Base-by-base conservation (phyloP, 1,140 invertebrate genomes). In the Medauroidea extradentata region DNA sequence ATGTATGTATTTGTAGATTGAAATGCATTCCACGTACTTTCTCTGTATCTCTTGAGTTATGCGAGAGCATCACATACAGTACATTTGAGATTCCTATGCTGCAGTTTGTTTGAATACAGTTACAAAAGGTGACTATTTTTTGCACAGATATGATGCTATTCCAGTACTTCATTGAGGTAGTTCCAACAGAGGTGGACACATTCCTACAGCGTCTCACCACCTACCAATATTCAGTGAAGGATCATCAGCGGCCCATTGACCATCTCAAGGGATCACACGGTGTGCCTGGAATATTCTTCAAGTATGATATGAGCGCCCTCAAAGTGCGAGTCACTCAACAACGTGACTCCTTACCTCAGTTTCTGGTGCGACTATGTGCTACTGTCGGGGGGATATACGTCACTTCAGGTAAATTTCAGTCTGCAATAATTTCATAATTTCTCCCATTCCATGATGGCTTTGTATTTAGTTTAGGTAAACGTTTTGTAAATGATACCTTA, bases 121-220 rank as follows among this genome's bases (percentile, higher is more conserved):
- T n/a, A n/a, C n/a, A n/a, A n/a, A n/a, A n/a, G n/a, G n/a, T n/a
- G n/a, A n/a, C n/a, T n/a, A n/a, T n/a, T n/a, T n/a, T n/a, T n/a
- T 24, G 42, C 80, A 55, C 67, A 85, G 89, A 85, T 78, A 85
- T 84, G 73, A 88, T 91, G 76, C 72, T 91, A 18, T 96, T 88
- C 75, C 93, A 97, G 69, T 98, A 98, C 78, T 97, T 96, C 68
- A 82, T 98, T 42, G 90, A 96, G 80, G 87, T 97, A n/a, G 93
- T 98, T 16, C 92, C 93, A 24, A 97, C 95, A 11, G 88, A 93
- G 71, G 88, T 98, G 8, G 80, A 90, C 61, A 91, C 90, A 2
- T 79, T 85, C 16, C 73, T 87, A 42, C 80, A 76, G 34, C 81
- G 80, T 4, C 80, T 86, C 21, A 87, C 88, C 71, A 93, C 94